Percentiles rank a stretch among this genome's conserved stretches.
phyloP scores from a whole-genome alignment of 2,888 invertebrate species.

The Drosophila mercatorum region DNA sequence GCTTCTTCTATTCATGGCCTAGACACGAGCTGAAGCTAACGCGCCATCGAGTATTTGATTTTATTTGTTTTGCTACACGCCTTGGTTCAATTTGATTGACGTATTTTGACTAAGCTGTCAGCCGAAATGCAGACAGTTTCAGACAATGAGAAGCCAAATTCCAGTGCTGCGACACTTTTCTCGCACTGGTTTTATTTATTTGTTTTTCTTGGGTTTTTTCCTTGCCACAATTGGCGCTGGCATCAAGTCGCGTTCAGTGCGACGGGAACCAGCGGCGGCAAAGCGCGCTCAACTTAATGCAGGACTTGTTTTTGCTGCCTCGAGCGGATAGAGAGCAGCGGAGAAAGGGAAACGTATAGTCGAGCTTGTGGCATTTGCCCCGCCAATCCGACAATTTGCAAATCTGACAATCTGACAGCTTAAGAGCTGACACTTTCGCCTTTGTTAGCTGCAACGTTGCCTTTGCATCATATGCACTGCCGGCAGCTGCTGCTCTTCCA shows the following conservation, averaged over 20 bases:
- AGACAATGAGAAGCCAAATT: constrained; percentile 53
- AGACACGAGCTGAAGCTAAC: constrained; percentile 32
- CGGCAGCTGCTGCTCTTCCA: constrained; percentile 20
- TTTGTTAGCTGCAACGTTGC: constrained; percentile 50
- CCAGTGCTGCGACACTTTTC: constrained; percentile 19
- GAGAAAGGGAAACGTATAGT: constrained; percentile 1
- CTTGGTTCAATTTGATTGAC: constrained; percentile 65
- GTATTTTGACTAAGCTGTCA: constrained; percentile 76
- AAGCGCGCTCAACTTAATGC: constrained; percentile 35
- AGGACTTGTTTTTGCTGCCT: constrained; percentile 28
- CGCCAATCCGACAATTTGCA: constrained; percentile 35
- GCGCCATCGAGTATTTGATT: constrained; percentile 30
- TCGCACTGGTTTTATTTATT: constrained; percentile 4
- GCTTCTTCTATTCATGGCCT: constrained; percentile 35
- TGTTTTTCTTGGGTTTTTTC: constrained; percentile 3
- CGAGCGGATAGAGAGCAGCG: neutral
- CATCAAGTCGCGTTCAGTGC: constrained; percentile 47
- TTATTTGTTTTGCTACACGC: constrained; percentile 52
- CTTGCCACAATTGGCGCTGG: constrained; percentile 35
- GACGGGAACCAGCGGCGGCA: constrained; percentile 42
- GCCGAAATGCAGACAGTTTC: constrained; percentile 55
- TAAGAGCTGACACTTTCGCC: constrained; percentile 33
- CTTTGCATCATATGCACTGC: constrained; percentile 56
- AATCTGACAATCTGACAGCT: constrained; percentile 38
- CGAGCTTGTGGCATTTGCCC: constrained; percentile 25